These are phyloP conservation scores for Agapostemon virescens DNA, from an alignment of 2,888 invertebrate genomes.

Conservation along the genomic window DNA sequence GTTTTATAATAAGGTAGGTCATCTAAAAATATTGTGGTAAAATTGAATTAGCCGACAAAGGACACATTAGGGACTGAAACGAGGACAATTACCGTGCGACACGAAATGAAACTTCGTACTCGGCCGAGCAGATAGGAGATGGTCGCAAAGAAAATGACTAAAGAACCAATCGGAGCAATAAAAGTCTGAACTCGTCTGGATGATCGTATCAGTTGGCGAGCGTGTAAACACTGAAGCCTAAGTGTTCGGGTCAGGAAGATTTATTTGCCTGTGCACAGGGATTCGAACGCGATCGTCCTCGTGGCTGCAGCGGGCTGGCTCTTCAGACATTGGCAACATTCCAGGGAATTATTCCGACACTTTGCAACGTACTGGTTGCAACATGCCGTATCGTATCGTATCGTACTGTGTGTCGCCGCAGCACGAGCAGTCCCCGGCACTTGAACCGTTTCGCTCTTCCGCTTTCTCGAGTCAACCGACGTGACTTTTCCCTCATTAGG, in stretches of 20 bases:
- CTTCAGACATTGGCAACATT: constrained; percentile 66
- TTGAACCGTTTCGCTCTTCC: constrained; percentile 24
- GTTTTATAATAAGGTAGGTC: neutral
- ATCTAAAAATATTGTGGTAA: neutral
- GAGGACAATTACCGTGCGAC: neutral
- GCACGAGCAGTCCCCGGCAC: constrained; percentile 38
- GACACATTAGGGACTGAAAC: neutral
- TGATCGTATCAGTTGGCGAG: neutral
- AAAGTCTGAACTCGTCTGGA: neutral
- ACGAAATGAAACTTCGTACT: too few species aligned
- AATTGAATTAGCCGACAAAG: neutral
- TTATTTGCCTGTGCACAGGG: neutral
- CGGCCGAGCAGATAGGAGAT: neutral
- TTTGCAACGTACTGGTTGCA: constrained; percentile 52
- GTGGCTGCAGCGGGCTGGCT: neutral
- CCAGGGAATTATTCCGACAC: constrained; percentile 70
- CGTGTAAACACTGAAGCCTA: constrained; percentile 5
- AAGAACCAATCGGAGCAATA: neutral
- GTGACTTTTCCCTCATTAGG: constrained; percentile 54
- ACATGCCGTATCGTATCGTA: constrained; percentile 58
- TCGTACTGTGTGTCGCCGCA: constrained; percentile 40
- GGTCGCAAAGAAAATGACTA: neutral
- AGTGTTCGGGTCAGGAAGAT: neutral
- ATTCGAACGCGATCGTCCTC: constrained; percentile 19
- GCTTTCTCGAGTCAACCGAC: constrained; percentile 39